phyloP scores from a whole-genome alignment of 2,797 vertebrate genomes.

The Gambusia yucatana region DNA sequence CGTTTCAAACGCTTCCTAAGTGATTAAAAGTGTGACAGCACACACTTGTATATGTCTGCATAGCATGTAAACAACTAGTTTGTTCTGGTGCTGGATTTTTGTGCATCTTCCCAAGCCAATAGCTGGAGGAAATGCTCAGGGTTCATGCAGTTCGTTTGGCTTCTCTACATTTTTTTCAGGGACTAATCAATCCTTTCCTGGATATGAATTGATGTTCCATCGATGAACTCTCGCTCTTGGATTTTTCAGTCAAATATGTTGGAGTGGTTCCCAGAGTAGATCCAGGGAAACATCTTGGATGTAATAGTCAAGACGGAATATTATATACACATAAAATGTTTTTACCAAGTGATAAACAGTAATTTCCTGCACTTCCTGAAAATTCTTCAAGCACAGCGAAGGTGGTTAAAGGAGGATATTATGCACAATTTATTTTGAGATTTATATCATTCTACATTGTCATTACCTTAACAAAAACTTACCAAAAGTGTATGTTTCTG shows the following conservation, averaged over 20 bases:
- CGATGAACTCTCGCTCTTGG: conserved; percentile 46
- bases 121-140: conserved; percentile 30
- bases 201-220: conserved; percentile 66
- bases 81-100: conserved; percentile 25
- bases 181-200: conserved; percentile 63
- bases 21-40: conserved; percentile 70
- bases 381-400: not conserved
- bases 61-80: conserved; percentile 57
- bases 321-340: no score
- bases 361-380: not conserved
- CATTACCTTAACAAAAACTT: not conserved
- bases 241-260: conserved; percentile 62
- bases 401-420: not conserved
- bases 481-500: not conserved
- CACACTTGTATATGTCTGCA: conserved; percentile 63
- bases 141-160: conserved; percentile 45
- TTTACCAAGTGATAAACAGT: not conserved
- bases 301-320: conserved; percentile 13
- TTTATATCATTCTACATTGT: not conserved
- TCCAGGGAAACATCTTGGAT: conserved; percentile 36
- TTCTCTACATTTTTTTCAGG: conserved; percentile 50
- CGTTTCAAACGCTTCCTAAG: conserved; percentile 52
- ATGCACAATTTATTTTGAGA: not conserved
- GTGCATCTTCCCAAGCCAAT: conserved; percentile 26
- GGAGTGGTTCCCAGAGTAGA: conserved; percentile 56